phyloP scores from a whole-genome alignment of 2,888 invertebrate species.

The Acanthosepion pharaonis region DNA sequence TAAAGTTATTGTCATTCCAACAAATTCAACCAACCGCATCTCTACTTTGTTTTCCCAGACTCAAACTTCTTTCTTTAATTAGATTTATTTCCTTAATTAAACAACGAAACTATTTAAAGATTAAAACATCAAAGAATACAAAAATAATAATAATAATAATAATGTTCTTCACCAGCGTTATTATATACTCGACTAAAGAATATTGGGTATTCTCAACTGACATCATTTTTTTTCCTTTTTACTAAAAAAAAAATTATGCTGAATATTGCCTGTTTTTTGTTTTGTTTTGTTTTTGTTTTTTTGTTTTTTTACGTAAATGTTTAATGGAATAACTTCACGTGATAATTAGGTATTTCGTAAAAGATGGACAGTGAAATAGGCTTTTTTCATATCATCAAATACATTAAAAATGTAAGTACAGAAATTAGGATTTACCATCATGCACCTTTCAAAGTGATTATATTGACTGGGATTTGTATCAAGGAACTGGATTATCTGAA shows the following conservation, averaged over 20 bases:
- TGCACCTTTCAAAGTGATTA: too few species aligned
- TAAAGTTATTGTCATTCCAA: not conserved
- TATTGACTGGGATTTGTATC: too few species aligned
- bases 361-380: not conserved
- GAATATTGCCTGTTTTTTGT: not conserved
- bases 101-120: not conserved
- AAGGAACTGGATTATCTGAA: too few species aligned
- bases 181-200: not conserved
- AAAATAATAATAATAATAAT: not conserved
- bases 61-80: not conserved
- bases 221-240: too few species aligned
- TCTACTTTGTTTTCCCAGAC: not conserved
- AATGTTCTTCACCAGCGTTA: not conserved
- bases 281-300: not conserved
- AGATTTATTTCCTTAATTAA: not conserved
- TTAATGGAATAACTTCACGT: not conserved
- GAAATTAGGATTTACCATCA: too few species aligned
- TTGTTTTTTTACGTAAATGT: not conserved
- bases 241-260: not conserved
- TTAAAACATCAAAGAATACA: not conserved
- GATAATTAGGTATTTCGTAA: not conserved
- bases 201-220: not conserved
- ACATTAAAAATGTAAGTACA: not conserved
- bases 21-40: not conserved
- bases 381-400: not conserved